Evolutionary conservation across 2,797 vertebrate species (phyloP).

Genomic region (Philypnodon macrostomus): DNA sequence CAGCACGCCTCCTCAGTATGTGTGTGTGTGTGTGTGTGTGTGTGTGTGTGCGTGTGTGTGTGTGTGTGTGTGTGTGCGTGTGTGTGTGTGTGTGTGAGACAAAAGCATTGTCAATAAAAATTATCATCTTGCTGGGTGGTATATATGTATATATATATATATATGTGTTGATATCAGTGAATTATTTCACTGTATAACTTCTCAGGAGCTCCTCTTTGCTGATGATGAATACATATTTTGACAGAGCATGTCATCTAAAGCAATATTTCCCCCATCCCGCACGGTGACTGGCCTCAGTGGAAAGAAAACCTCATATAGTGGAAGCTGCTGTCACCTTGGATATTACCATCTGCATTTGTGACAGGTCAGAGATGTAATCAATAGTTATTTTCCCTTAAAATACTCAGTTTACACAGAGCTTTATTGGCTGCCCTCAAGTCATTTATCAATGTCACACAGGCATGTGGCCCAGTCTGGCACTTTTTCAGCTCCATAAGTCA

Average conservation of each 20-base stretch:
- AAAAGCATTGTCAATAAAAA: conserved; percentile 13
- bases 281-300: conserved; percentile 20
- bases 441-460: conserved; percentile 65
- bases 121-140: conserved; percentile 20
- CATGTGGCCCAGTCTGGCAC: conserved; percentile 34
- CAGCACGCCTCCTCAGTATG: conserved; percentile 12
- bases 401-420: conserved; percentile 41
- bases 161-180: conserved; percentile 19
- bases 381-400: conserved; percentile 69
- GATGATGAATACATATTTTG: conserved; percentile 46
- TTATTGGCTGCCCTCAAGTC: conserved; percentile 51
- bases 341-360: conserved; percentile 55
- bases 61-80: conserved; percentile 6
- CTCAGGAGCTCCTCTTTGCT: conserved; percentile 17
- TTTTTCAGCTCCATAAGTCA: conserved; percentile 30
- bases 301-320: conserved; percentile 40
- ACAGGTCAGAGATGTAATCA: conserved; percentile 66
- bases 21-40: conserved; percentile 7
- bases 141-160: conserved; percentile 19
- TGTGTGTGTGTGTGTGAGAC: not conserved
- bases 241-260: conserved; percentile 55
- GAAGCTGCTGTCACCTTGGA: conserved; percentile 40
- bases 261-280: conserved; percentile 47
- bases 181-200: conserved; percentile 37
- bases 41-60: conserved; percentile 7